These are phyloP conservation scores for Ectobius pallidus DNA, from an alignment of 2,888 invertebrate species.

Conservation along the genomic window DNA sequence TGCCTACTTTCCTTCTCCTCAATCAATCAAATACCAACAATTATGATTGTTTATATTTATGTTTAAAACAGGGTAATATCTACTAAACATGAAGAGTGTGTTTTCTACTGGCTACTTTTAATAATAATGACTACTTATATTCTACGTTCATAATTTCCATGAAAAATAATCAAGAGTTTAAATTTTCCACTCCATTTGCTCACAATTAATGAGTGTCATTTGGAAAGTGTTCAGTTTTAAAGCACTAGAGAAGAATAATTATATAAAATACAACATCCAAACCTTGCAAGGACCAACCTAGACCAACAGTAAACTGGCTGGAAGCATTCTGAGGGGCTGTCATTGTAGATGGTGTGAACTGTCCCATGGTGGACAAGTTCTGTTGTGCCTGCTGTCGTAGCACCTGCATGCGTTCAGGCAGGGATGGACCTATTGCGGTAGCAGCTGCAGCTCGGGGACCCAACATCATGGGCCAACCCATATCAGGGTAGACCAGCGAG, in stretches of 20 bases:
- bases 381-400: slow-evolving; percentile 28
- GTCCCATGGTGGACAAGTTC: slow-evolving; percentile 28
- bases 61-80: too few relatives aligned
- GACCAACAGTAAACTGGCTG: slow-evolving; percentile 62
- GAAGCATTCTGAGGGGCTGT: slow-evolving; percentile 46
- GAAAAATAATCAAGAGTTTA: too few relatives aligned
- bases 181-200: too few relatives aligned
- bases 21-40: too few relatives aligned
- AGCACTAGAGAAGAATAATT: background rate
- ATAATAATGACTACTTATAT: too few relatives aligned
- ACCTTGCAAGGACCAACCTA: slow-evolving; percentile 27
- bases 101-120: too few relatives aligned
- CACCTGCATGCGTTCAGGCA: slow-evolving; percentile 55
- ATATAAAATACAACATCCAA: slow-evolving; percentile 6
- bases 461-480: slow-evolving; percentile 59
- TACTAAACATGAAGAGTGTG: too few relatives aligned
- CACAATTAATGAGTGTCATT: too few relatives aligned
- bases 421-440: slow-evolving; percentile 53
- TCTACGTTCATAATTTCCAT: too few relatives aligned
- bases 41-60: too few relatives aligned
- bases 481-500: slow-evolving; percentile 61
- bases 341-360: slow-evolving; percentile 4
- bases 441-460: slow-evolving; percentile 54
- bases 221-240: background rate
- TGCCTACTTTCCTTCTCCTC: too few relatives aligned